Percentiles rank a stretch among this genome's conserved stretches.
phyloP scores from a whole-genome alignment of 2,888 invertebrate species.

The Salticus scenicus region DNA sequence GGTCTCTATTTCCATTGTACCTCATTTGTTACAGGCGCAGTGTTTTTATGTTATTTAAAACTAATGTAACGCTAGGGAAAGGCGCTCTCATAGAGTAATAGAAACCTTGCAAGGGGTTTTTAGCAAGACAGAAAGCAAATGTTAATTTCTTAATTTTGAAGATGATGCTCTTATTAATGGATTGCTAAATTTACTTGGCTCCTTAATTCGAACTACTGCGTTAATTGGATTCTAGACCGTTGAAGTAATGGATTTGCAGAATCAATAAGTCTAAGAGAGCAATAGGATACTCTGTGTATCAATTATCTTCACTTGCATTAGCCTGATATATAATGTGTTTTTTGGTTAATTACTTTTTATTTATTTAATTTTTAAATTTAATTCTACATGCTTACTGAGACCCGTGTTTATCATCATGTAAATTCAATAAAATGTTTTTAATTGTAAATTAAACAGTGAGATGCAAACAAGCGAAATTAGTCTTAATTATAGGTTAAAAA shows the following conservation, averaged over 20 bases:
- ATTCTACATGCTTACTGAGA: too few species aligned
- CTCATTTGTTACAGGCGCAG: conserved; percentile 52
- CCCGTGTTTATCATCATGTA: too few species aligned
- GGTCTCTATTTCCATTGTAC: conserved; percentile 57
- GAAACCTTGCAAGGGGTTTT: neutral
- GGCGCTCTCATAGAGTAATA: neutral
- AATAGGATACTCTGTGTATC: conserved; percentile 4
- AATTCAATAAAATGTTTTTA: too few species aligned
- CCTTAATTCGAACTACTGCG: conserved; percentile 1
- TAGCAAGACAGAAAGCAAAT: neutral
- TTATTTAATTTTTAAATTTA: too few species aligned
- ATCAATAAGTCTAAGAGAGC: neutral
- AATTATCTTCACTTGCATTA: neutral
- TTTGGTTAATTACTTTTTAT: neutral
- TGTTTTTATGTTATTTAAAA: conserved; percentile 20
- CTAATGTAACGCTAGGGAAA: conserved; percentile 5
- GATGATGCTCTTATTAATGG: conserved; percentile 9
- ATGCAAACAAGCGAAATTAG: too few species aligned
- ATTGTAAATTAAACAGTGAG: too few species aligned
- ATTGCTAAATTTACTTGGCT: neutral
- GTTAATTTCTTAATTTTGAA: conserved; percentile 17
- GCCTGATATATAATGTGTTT: neutral
- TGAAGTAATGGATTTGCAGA: neutral
- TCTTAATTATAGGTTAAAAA: too few species aligned
- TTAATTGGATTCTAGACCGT: conserved; percentile 3